Evolutionary conservation across 2,797 vertebrate species (phyloP), one percentile per base, ranked within the genome.

Genomic region (Bradypodion pumilum): DNA sequence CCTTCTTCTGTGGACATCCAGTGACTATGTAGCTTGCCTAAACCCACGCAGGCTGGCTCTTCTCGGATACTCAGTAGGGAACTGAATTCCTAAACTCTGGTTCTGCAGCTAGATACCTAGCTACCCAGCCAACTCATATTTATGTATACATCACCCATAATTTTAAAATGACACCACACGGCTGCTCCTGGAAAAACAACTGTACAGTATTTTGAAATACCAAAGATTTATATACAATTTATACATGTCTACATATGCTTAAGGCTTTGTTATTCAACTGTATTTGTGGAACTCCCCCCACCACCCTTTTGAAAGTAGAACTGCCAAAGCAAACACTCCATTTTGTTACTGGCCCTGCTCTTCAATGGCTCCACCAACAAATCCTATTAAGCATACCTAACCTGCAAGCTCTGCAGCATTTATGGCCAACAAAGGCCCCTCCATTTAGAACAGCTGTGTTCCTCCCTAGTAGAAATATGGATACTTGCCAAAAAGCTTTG

Each of bases 91-190:
- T 56, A 56, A 56, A 15, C 52, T 56, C 52, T 56, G 52, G 15
- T 19, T 56, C 13, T 4, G 15, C 52, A 56, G 52, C 52, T 19
- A 56, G 16, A 56, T 56, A 56, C 16, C 52, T 56, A 56, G 52
- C 19, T 16, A 56, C 21, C 52, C 19, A 56, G 52, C 21, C 52
- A 56, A 4, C 25, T 3, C 0, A 79, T 70, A 44, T 29, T 37
- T 74, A 81, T n/a, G 46, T n/a, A 5, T 2, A 21, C 70, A 42
- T 80, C 88, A 84, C 1, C 87, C 83, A 27, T 1, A 27, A 49
- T 62, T 89, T 89, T 81, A 88, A 93, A 91, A 89, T 83, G 40
- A 85, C 82, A 87, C 0, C 10, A 74, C 59, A 88, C 91, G 87
- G 86, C 78, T 81, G 74, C 66, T 15, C 62, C n/a, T 73, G 66